Base-by-base conservation (phyloP, 2,888 invertebrate species). In the Aspidiotus destructor region DNA sequence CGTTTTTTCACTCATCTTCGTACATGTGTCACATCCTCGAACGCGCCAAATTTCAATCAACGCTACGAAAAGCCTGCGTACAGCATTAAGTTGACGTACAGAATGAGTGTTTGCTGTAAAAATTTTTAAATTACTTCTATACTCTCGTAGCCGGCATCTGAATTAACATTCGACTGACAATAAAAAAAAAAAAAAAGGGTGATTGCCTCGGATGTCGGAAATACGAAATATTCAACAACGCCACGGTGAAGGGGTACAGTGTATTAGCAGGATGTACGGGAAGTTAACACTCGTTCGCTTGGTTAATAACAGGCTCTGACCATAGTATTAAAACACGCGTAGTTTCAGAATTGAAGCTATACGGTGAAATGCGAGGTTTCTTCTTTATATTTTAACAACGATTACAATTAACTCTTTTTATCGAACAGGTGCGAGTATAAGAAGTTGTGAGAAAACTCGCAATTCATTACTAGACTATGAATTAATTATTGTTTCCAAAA, bases 181-280 rank as follows among this genome's bases (percentile, higher is more conserved):
- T n/a, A 55, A 55, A 17, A 54, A 54, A 55, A 55, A 17, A 54
- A 54, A 54, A 54, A 58, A 58, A 58, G 58, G 58, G 58, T 58
- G 13, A 58, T 40, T 28, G 28, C 17, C 28, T 17, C 40, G 10
- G 40, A 58, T 40, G 40, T 58, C 58, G 58, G 58, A 58, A 58
- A 40, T 58, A 13, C 16, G 28, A 58, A 58, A 28, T 17, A 40
- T 40, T 40, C 10, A 28, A 13, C 16, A 28, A 28, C 13, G 58
- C 13, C 13, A 40, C 28, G 28, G 58, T 58, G 28, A 28, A 28
- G 28, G 28, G 28, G 28, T 28, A 28, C 28, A 1, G 28, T 3
- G 28, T 28, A 28, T 28, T 28, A 28, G 40, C 16, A 58, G 58
- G 16, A 58, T 28, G 40, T 17, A 58, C 58, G 40, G 58, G 58